Base-by-base conservation (phyloP, 2,113 vertebrate species). In the Oncorhynchus nerka region DNA sequence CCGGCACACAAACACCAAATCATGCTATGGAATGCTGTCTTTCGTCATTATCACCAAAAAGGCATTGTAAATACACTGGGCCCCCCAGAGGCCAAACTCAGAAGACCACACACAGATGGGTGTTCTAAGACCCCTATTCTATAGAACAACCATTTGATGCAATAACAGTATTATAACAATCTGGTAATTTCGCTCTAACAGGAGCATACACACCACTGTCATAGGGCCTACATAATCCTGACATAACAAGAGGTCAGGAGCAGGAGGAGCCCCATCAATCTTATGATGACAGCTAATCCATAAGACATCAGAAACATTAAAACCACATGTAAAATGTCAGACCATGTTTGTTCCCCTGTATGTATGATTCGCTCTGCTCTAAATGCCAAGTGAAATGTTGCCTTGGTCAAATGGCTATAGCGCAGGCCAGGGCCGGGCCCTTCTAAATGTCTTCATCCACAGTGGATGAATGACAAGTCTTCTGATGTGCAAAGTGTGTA, bases 311-410 rank as follows among this genome's bases (percentile, higher is more conserved):
- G 19, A 8, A 22, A 64, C 22, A 64, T 64, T 64, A 11, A 64
- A 24, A 24, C 68, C 49, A 61, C 55, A 49, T 71, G 75, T 32
- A 55, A 84, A 87, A 84, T 81, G 82, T 75, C 82, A 84, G 62
- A 66, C 81, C 26, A 61, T 86, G 77, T 84, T 83, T 79, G 83
- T 82, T 80, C 20, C 22, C 39, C 39, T 45, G 9, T 3, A 59
- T 76, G 74, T 73, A 70, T 26, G 0, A 61, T 45, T 45, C 39
- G 2, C 8, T 49, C 49, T 74, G 76, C 34, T 79, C 76, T 69
- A 84, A 87, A 84, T 84, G 78, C 73, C 82, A 84, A 73, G 62
- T 76, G 66, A 71, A 59, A 72, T 1, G 19, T 20, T 57, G 19
- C 4, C 55, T 20, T 20, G 55, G 55, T 57, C 55, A 57, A 4